Evolutionary conservation across 64 coral and sea anemone species (phyloP), one percentile per base, ranked within the genome.

Genomic region (Montipora capricornis): DNA sequence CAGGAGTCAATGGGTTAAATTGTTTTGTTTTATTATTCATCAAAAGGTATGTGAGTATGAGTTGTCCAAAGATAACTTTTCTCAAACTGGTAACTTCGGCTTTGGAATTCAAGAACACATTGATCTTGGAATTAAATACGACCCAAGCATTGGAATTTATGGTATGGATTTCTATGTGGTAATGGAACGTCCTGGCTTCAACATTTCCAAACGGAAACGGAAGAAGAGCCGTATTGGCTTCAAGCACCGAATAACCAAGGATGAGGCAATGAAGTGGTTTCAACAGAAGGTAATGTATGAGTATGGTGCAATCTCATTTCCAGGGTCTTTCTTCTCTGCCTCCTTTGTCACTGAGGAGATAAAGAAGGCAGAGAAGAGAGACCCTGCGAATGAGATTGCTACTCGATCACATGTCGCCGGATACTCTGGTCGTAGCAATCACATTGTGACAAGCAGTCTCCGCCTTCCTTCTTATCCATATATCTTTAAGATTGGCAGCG

Each of bases 51-150:
- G 93, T 55, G 97, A 99, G 70, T 99, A 99, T 22, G 97, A 99
- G 83, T 77, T 99, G 74, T 87, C 81, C 2, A 99, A 95, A 67
- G 95, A 93, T 10, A 96, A 95, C 90, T 99, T 99, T 61, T 99
- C 97, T 11, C 79, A 76, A 5, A 99, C 94, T 91, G 97, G 98
- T 2, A 99, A 99, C 61, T 99, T 99, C 94, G 98, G 98, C n/a
- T 99, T 99, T 87, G 98, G 98, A 55, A 96, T 99, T 80, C 98
- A 99, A 83, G 98, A 99, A 81, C 98, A 99, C 58, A 99, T 99
- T 92, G 98, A 99, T 94, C 89, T 99, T 57, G 98, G 98, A 11
- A 99, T 99, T 80, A 99, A 99, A 87, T 99, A 99, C 49, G 98
- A 99, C 75, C 98, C 98, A n/a, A 89, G 88, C 45, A 99, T 99